phyloP scores from a whole-genome alignment of 2,888 invertebrate genomes.

The Syrphus vitripennis region DNA sequence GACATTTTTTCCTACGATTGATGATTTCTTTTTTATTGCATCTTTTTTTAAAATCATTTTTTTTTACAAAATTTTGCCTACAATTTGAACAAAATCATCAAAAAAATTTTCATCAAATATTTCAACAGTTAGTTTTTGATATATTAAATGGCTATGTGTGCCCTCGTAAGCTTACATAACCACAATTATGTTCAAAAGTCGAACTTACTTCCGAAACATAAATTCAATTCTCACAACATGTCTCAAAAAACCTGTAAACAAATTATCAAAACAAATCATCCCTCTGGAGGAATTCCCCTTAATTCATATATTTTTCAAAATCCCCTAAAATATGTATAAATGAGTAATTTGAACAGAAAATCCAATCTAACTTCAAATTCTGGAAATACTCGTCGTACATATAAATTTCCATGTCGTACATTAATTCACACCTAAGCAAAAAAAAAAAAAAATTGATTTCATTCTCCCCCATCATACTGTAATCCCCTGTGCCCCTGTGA shows the following conservation, averaged over 20 bases:
- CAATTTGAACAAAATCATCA: too few species aligned
- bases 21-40: too few species aligned
- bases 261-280: neutral
- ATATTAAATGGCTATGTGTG: too few species aligned
- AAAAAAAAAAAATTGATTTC: neutral
- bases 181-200: neutral
- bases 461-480: neutral
- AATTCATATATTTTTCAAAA: neutral
- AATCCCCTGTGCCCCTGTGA: neutral
- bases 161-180: too few species aligned
- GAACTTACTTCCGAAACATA: too few species aligned
- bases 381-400: conserved; percentile 15
- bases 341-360: neutral
- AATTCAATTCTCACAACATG: neutral
- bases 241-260: neutral
- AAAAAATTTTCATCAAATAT: too few species aligned
- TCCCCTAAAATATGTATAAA: neutral
- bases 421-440: conserved; percentile 21
- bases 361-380: neutral
- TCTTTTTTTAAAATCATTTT: too few species aligned
- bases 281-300: neutral
- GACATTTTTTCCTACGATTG: too few species aligned
- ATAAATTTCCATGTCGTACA: conserved; percentile 33
- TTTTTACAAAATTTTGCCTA: too few species aligned
- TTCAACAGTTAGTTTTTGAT: too few species aligned